Evolutionary conservation across 1,140 invertebrate genomes (phyloP).

Genomic region (Tetramorium simillimum): DNA sequence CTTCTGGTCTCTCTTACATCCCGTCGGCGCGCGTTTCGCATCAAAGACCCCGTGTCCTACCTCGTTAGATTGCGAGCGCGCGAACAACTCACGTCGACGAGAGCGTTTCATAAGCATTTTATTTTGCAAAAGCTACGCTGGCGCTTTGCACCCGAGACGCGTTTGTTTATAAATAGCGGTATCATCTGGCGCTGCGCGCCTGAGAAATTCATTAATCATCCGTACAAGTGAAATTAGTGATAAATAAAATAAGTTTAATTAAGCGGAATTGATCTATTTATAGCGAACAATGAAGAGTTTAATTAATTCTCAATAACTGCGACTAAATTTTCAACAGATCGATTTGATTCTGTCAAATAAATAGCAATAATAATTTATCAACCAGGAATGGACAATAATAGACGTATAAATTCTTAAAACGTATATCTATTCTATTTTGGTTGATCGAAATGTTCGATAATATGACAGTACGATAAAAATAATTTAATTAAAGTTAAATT

Average conservation of each 20-base stretch:
- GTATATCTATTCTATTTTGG: background rate
- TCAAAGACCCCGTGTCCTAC: slow-evolving; percentile 25
- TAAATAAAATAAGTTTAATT: slow-evolving; percentile 2
- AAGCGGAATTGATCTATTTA: background rate
- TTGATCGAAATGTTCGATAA: background rate
- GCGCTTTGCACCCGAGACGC: slow-evolving; percentile 2
- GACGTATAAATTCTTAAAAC: background rate
- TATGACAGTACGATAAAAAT: background rate
- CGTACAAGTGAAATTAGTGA: slow-evolving; percentile 4
- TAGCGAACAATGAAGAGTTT: background rate
- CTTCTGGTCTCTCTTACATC: slow-evolving; percentile 34
- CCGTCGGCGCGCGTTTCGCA: slow-evolving; percentile 6
- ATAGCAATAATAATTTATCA: slow-evolving; percentile 35
- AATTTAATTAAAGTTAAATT: slow-evolving; percentile 2
- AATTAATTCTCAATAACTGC: background rate
- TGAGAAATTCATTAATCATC: slow-evolving; percentile 25
- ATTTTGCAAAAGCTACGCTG: slow-evolving; percentile 5
- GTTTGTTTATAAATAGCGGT: slow-evolving; percentile 33
- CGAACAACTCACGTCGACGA: background rate
- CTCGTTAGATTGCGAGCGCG: slow-evolving; percentile 33
- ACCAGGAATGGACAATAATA: background rate
- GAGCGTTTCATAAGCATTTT: slow-evolving; percentile 15
- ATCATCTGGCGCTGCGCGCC: background rate
- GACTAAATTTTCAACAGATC: background rate
- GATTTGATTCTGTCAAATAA: slow-evolving; percentile 10